A percentile compares a stretch with the other conserved stretches of the same genome.
Evolutionary conservation across 2,888 invertebrate genomes (phyloP).

Genomic region (Caenorhabditis becei): DNA sequence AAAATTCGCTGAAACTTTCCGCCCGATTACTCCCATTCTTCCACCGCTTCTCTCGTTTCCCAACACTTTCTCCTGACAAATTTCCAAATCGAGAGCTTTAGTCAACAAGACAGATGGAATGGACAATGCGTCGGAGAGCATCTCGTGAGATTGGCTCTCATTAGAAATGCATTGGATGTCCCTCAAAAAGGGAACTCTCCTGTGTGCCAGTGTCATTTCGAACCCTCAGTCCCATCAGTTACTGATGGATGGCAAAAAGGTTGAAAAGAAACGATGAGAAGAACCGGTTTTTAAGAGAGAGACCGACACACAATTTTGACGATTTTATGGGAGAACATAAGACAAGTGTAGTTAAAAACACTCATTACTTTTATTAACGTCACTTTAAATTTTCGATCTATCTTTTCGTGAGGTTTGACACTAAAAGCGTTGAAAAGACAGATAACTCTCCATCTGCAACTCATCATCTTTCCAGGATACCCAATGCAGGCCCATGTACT

Average conservation of each 20-base stretch:
- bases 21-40: conserved; percentile 18
- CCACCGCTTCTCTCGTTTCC: background rate
- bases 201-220: conserved; percentile 14
- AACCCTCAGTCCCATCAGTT: conserved; percentile 33
- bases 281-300: conserved; percentile 48
- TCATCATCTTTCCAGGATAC: conserved; percentile 54
- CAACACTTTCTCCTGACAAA: background rate
- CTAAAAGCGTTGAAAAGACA: background rate
- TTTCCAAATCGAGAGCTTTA: conserved; percentile 7
- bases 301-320: conserved; percentile 43
- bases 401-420: conserved; percentile 37
- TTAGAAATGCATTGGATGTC: conserved; percentile 53
- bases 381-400: conserved; percentile 23
- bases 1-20: conserved; percentile 33
- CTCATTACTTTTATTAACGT: conserved; percentile 52
- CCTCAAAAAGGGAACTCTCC: background rate
- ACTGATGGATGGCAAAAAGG: conserved; percentile 50
- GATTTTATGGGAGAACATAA: conserved; percentile 57
- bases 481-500: conserved; percentile 69
- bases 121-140: background rate
- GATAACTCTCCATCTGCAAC: background rate
- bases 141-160: conserved; percentile 29
- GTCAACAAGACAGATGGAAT: conserved; percentile 11
- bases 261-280: conserved; percentile 11
- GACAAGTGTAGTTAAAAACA: conserved; percentile 54